Evolutionary conservation across 2,113 vertebrate genomes (phyloP), one percentile per base, ranked within the genome.

Genomic region (Cathartes aura): DNA sequence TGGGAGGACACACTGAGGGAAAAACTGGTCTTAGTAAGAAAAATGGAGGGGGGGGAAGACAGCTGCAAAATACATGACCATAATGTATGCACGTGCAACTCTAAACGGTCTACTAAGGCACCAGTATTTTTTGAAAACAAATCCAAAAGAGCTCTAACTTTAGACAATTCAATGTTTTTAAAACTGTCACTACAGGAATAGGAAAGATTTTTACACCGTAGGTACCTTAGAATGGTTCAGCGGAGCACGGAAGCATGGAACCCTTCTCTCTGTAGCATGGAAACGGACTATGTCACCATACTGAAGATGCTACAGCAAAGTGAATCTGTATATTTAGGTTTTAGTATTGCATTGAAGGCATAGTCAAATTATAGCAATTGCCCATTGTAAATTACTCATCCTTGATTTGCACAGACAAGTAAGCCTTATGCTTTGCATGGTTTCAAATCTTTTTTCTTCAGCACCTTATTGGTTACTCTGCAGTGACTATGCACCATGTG

Each of bases 381-480:
- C 17, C 15, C 1, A 0, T 3, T 82, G 68, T 45, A 71, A 93
- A 58, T 67, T 53, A 74, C 22, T 70, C 23, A 34, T 53, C 34
- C 48, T 70, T 58, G 40, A 68, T 34, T 40, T 64, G 22, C n/a
- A 82, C 9, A 89, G 64, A 75, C 27, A 90, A 76, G 9, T 23
- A 74, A 75, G 43, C 20, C 53, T 85, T 78, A 53, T 6, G 14
- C 16, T 45, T 74, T 72, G 11, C 38, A 36, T 42, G 60, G 4
- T 95, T 90, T 87, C 34, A 68, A 79, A 47, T 91, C 24, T 56
- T 48, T 63, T 15, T 94, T 90, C 63, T 63, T 82, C 56, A 50
- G 72, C 40, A 48, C 13, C 22, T 79, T 24, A 18, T 6, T 67
- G 58, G 42, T 78, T 82, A 13, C 45, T 74, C 52, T 22, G 12